Evolutionary conservation across 2,888 invertebrate species (phyloP).

Genomic region (Phoenoteleia sp.): DNA sequence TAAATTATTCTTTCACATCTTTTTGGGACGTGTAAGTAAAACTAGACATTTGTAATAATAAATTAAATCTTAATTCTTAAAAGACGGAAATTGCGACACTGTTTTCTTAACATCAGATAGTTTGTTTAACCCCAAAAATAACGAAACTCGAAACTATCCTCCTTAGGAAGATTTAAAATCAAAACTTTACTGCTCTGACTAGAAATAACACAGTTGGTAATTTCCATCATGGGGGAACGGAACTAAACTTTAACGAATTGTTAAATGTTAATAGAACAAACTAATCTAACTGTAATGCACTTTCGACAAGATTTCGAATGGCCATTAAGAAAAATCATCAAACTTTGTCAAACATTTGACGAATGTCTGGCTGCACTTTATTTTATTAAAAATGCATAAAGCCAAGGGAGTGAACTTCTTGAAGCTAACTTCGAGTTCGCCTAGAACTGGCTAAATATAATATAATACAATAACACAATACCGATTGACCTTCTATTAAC

Average conservation of each 20-base stretch:
- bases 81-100: conserved; percentile 33
- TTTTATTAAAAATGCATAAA: conserved; percentile 6
- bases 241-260: conserved; percentile 19
- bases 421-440: neutral
- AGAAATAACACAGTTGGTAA: conserved; percentile 34
- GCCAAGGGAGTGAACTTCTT: neutral
- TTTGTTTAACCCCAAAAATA: conserved; percentile 48
- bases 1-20: conserved; percentile 4
- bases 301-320: neutral
- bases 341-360: conserved; percentile 13
- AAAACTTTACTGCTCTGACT: conserved; percentile 10
- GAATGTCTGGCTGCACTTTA: neutral
- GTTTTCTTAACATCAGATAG: conserved; percentile 43
- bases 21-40: neutral
- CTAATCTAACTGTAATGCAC: too few relatives aligned
- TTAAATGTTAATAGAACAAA: conserved; percentile 32
- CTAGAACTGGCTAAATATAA: conserved; percentile 13
- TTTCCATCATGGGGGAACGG: neutral
- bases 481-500: conserved; percentile 29
- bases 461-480: conserved; percentile 34
- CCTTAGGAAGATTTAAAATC: conserved; percentile 12
- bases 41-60: conserved; percentile 17
- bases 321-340: conserved; percentile 27
- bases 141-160: conserved; percentile 35
- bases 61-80: conserved; percentile 25